phyloP scores from a whole-genome alignment of 2,113 vertebrate genomes.

The Ochotona princeps region DNA sequence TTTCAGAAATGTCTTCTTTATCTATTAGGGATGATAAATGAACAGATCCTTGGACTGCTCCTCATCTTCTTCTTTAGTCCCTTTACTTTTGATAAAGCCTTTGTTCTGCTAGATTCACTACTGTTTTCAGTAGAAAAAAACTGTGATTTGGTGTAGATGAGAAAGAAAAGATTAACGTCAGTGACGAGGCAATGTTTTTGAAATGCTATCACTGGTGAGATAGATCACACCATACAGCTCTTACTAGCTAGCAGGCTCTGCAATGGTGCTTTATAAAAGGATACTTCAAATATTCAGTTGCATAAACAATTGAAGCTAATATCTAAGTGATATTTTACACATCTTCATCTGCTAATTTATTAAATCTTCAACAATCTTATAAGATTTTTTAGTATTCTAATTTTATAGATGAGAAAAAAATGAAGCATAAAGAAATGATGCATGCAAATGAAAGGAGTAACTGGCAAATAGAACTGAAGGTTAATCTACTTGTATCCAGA shows the following conservation, averaged over 20 bases:
- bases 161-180: slow-evolving; percentile 56
- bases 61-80: background rate
- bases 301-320: background rate
- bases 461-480: background rate
- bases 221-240: slow-evolving; percentile 12
- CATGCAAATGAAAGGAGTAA: background rate
- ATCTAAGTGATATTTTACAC: background rate
- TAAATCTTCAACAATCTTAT: background rate
- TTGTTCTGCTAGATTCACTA: slow-evolving; percentile 62
- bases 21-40: slow-evolving; percentile 64
- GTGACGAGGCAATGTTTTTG: slow-evolving; percentile 34
- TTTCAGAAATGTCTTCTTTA: slow-evolving; percentile 70
- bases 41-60: background rate
- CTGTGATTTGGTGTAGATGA: slow-evolving; percentile 43
- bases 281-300: slow-evolving; percentile 9
- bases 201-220: slow-evolving; percentile 31
- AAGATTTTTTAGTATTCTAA: background rate
- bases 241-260: background rate
- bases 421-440: slow-evolving; percentile 8
- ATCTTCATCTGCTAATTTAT: background rate
- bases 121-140: slow-evolving; percentile 28
- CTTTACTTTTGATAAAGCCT: slow-evolving; percentile 45
- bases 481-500: background rate
- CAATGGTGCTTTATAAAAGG: background rate
- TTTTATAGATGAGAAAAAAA: background rate